A percentile compares a stretch with the other conserved stretches of the same genome.
Conservation (phyloP, 2,797 vertebrate genomes). For the Labroides dimidiatus region DNA sequence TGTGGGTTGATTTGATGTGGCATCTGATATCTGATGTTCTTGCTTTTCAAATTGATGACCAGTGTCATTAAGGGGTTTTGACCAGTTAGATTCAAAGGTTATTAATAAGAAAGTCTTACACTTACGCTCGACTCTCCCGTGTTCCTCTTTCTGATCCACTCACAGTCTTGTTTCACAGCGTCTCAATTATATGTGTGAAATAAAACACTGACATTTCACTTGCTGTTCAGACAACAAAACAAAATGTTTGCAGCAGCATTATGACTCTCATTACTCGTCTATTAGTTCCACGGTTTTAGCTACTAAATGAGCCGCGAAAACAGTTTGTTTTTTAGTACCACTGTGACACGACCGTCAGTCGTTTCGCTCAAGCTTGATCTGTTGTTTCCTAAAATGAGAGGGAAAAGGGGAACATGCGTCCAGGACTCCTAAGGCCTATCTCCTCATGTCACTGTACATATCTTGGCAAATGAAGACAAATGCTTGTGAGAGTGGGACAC, state of each 20-base stretch:
- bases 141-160: slow-evolving; percentile 13
- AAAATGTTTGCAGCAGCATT: slow-evolving; percentile 35
- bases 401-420: slow-evolving; percentile 12
- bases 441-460: slow-evolving; percentile 72
- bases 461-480: slow-evolving; percentile 85
- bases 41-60: too few species aligned
- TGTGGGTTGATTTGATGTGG: too few species aligned
- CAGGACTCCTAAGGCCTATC: slow-evolving; percentile 65
- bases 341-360: not conserved
- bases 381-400: slow-evolving; percentile 24
- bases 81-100: too few species aligned
- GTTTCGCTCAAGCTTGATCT: slow-evolving; percentile 11
- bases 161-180: slow-evolving; percentile 21
- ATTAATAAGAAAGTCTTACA: not conserved
- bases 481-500: slow-evolving; percentile 62
- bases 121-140: not conserved
- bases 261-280: slow-evolving; percentile 37
- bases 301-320: slow-evolving; percentile 53
- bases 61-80: too few species aligned
- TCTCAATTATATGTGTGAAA: slow-evolving; percentile 42
- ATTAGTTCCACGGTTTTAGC: slow-evolving; percentile 56
- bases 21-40: too few species aligned
- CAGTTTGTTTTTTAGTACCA: not conserved
- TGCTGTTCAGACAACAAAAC: slow-evolving; percentile 37
- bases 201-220: slow-evolving; percentile 46